These are phyloP conservation scores for Noctua janthe DNA, from an alignment of 2,888 invertebrate species.

Conservation along the genomic window DNA sequence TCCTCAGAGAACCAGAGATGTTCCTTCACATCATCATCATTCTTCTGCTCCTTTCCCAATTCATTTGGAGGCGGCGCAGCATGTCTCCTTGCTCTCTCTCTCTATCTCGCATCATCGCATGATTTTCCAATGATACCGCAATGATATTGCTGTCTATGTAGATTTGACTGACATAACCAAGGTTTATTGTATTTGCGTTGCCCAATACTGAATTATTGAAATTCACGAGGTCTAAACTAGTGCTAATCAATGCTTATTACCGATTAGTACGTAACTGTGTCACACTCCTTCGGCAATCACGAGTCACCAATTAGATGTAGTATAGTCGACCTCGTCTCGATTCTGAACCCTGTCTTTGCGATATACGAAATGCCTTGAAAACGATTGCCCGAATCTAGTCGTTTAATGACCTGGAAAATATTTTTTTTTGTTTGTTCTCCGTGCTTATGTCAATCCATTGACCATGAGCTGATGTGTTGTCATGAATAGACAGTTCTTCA, in stretches of 20 bases:
- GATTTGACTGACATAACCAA: not conserved
- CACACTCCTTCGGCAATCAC: conserved; percentile 15
- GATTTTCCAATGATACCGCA: not conserved
- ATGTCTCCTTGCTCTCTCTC: not conserved
- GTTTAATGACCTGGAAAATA: not conserved
- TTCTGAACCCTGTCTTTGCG: not conserved
- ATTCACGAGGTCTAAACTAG: not conserved
- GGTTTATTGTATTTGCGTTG: not conserved
- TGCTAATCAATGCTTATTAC: conserved; percentile 25
- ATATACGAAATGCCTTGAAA: not conserved
- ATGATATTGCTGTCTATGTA: not conserved
- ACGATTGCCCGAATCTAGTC: not conserved
- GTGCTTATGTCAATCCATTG: too few species aligned
- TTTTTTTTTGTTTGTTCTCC: not conserved
- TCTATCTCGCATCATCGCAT: not conserved
- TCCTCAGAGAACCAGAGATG: too few species aligned
- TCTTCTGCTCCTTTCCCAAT: not conserved
- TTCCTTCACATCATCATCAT: too few species aligned
- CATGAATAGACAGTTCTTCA: too few species aligned
- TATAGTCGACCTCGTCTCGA: not conserved
- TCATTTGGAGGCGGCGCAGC: not conserved
- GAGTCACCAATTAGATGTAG: not conserved
- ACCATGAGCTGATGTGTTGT: too few species aligned
- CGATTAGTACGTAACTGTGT: conserved; percentile 21
- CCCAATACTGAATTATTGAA: conserved; percentile 9